A percentile compares a stretch with the other conserved stretches of the same genome.
These are phyloP conservation scores for Lonchura striata DNA, from an alignment of 2,113 vertebrate genomes.

Conservation along the genomic window DNA sequence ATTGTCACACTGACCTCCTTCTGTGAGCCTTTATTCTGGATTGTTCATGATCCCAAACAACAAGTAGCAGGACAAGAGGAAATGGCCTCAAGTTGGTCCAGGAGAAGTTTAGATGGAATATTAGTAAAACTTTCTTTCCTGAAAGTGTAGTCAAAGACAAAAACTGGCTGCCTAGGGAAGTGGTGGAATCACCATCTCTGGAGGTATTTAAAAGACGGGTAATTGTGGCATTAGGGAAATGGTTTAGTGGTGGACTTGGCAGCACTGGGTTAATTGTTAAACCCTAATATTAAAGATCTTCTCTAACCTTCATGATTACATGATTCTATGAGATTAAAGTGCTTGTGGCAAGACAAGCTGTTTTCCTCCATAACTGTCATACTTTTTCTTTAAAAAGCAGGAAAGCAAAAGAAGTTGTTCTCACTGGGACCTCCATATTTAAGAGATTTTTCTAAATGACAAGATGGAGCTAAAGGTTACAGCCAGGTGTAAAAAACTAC, in stretches of 20 bases:
- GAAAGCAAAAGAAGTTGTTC: not conserved
- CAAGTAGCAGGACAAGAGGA: not conserved
- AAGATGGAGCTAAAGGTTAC: not conserved
- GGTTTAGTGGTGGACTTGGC: not conserved
- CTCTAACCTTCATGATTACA: no score
- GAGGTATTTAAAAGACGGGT: not conserved
- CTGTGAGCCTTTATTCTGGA: not conserved
- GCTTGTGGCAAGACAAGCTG: accelerated
- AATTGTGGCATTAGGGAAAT: not conserved
- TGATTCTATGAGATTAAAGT: not conserved
- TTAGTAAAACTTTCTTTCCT: not conserved
- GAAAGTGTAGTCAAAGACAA: not conserved
- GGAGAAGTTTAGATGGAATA: not conserved
- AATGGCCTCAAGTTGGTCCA: not conserved
- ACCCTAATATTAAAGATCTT: not conserved
- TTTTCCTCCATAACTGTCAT: not conserved
- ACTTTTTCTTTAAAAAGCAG: not conserved
- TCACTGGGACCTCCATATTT: not conserved
- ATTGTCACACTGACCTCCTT: not conserved
- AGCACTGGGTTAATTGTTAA: accelerated
- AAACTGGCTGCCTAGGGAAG: not conserved
- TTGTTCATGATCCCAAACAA: not conserved
- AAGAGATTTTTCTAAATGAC: not conserved
- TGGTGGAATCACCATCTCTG: not conserved
- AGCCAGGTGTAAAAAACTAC: not conserved